These are phyloP conservation scores for Monomorium pharaonis DNA, from an alignment of 1,140 invertebrate species.

Conservation along the genomic window DNA sequence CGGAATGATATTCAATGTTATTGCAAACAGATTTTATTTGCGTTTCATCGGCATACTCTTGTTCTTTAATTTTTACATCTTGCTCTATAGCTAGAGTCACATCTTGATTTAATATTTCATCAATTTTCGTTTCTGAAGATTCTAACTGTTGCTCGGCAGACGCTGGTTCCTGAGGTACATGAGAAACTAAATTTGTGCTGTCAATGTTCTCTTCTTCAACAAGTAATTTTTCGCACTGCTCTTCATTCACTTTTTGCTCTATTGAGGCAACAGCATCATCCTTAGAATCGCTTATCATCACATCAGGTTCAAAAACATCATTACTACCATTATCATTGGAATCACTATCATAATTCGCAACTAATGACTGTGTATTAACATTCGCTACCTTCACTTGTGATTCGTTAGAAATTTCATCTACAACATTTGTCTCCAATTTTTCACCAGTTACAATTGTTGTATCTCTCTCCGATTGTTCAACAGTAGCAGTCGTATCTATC, in stretches of 20 bases:
- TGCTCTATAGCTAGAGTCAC: not conserved
- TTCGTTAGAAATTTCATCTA: slow-evolving; percentile 12
- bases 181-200: not conserved
- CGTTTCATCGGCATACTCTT: not conserved
- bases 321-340: slow-evolving; percentile 76
- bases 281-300: not conserved
- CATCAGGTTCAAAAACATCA: slow-evolving; percentile 71
- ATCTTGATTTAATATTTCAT: slow-evolving; percentile 1
- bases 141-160: slow-evolving; percentile 12
- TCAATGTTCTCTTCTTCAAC: slow-evolving; percentile 6
- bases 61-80: not conserved
- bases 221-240: not conserved
- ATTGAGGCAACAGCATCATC: not conserved
- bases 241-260: slow-evolving; percentile 41
- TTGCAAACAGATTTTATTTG: slow-evolving; percentile 3
- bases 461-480: slow-evolving; percentile 1
- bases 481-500: too few relatives aligned
- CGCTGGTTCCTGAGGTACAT: not conserved
- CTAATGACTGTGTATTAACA: slow-evolving; percentile 68
- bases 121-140: not conserved
- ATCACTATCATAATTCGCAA: slow-evolving; percentile 79
- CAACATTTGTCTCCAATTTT: not conserved
- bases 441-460: not conserved
- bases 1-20: slow-evolving; percentile 29
- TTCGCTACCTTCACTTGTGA: not conserved